These are phyloP conservation scores for Dolichallabes microphthalmus DNA, from an alignment of 2,113 vertebrate genomes.

Conservation along the genomic window DNA sequence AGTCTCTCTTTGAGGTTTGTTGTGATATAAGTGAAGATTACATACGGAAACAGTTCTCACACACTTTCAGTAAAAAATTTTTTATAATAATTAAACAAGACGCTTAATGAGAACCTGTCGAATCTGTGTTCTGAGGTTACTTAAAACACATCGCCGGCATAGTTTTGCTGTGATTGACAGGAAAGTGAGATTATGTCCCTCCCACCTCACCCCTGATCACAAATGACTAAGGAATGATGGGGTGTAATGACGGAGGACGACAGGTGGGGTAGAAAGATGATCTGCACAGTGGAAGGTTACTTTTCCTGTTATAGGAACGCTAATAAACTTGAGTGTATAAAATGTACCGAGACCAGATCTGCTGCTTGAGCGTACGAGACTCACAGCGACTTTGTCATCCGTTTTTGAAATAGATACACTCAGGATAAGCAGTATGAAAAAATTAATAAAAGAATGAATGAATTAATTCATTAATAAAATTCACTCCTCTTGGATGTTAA, in stretches of 20 bases:
- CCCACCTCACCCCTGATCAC: too few species aligned
- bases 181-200: too few species aligned
- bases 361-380: too few species aligned
- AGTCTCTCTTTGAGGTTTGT: not conserved
- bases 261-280: not conserved
- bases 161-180: not conserved
- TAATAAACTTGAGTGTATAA: not conserved
- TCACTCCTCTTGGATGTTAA: too few species aligned
- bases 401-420: too few species aligned
- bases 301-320: not conserved
- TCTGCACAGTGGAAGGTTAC: too few species aligned
- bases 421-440: too few species aligned
- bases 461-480: too few species aligned
- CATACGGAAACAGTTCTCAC: not conserved
- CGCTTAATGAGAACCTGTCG: not conserved
- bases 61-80: not conserved
- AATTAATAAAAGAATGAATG: too few species aligned
- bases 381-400: too few species aligned
- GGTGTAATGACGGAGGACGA: not conserved
- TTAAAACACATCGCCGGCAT: constrained; percentile 27
- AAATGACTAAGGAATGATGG: too few species aligned
- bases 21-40: not conserved
- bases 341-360: not conserved
- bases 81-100: too few species aligned
- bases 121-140: constrained; percentile 37